phyloP scores from a whole-genome alignment of 2,797 vertebrate species.

The Ctenosaura bakeri region DNA sequence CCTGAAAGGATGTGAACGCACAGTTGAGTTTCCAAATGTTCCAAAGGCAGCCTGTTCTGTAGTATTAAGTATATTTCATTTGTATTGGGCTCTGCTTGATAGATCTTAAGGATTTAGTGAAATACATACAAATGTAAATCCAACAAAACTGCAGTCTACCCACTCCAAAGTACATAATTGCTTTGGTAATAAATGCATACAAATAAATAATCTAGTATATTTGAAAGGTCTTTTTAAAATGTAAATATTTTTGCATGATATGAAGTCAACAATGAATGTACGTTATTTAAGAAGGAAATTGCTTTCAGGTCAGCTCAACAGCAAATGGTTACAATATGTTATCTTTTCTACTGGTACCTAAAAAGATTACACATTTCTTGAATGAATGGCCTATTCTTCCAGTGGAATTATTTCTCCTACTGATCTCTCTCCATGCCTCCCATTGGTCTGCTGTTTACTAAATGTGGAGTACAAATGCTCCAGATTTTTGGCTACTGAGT shows the following conservation, averaged over 20 bases:
- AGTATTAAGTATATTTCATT: not conserved
- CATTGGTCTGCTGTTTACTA: conserved; percentile 66
- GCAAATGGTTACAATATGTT: conserved; percentile 54
- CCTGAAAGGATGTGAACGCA: too few relatives aligned
- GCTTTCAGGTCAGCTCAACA: conserved; percentile 29
- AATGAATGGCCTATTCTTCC: conserved; percentile 75
- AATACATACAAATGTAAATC: too few relatives aligned
- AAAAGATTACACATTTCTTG: conserved; percentile 63
- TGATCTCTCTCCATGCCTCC: conserved; percentile 70
- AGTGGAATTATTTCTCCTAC: conserved; percentile 66
- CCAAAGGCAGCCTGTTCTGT: too few relatives aligned
- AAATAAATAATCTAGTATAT: conserved; percentile 24
- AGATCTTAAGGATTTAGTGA: too few relatives aligned
- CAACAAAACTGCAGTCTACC: too few relatives aligned
- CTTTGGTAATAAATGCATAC: conserved; percentile 12
- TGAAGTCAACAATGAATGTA: not conserved
- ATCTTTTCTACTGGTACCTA: conserved; percentile 61
- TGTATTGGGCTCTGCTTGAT: not conserved
- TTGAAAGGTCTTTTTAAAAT: not conserved
- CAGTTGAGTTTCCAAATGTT: too few relatives aligned
- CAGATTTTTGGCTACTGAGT: conserved; percentile 80
- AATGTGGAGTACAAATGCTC: conserved; percentile 72
- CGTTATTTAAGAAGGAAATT: conserved; percentile 20
- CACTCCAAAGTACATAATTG: not conserved
- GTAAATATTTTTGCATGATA: not conserved